These are phyloP conservation scores for Agraylea sexmaculata DNA, from an alignment of 1,140 invertebrate genomes.

Conservation along the genomic window DNA sequence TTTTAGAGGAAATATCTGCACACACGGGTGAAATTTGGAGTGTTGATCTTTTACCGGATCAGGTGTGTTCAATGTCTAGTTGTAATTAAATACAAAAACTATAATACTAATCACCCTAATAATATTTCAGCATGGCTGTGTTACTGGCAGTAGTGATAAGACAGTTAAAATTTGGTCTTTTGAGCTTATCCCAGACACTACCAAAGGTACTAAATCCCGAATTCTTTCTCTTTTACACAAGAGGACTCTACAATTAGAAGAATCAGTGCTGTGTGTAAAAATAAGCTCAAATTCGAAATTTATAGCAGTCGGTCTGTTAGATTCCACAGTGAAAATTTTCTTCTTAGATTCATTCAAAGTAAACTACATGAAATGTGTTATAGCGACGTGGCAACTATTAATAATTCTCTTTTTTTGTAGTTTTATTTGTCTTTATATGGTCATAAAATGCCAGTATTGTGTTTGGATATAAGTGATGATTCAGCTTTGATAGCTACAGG, in stretches of 20 bases:
- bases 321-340: conserved; percentile 93
- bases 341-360: conserved; percentile 90
- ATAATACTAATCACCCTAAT: conserved; percentile 6
- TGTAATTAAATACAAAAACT: not conserved
- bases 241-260: conserved; percentile 75
- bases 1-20: conserved; percentile 67
- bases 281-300: conserved; percentile 79
- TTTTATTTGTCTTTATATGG: conserved; percentile 94
- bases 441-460: conserved; percentile 88
- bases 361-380: too few species aligned
- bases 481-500: conserved; percentile 83
- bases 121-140: conserved; percentile 56
- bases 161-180: conserved; percentile 93
- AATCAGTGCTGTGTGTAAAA: conserved; percentile 70
- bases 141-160: conserved; percentile 78
- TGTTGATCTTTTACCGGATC: conserved; percentile 61
- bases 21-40: conserved; percentile 71
- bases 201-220: conserved; percentile 45
- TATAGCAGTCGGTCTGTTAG: conserved; percentile 79
- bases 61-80: conserved; percentile 35
- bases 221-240: conserved; percentile 70
- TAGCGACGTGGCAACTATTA: not conserved
- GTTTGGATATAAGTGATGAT: conserved; percentile 91
- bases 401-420: conserved; percentile 41
- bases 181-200: conserved; percentile 61